phyloP scores from a whole-genome alignment of 2,113 vertebrate species.

The Donacobius atricapilla region DNA sequence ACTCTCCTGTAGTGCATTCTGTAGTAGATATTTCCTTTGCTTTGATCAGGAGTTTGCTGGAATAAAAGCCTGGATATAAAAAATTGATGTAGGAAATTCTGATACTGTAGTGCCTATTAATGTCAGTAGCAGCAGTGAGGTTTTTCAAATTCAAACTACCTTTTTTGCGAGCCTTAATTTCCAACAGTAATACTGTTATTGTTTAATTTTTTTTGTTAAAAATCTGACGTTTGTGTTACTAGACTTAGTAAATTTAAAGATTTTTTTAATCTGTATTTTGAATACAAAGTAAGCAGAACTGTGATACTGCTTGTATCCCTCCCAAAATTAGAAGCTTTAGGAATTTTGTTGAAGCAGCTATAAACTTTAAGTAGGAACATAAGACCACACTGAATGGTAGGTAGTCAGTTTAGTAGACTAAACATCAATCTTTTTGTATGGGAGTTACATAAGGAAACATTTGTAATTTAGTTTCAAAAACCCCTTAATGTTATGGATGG shows the following conservation, averaged over 20 bases:
- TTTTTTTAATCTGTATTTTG: not conserved
- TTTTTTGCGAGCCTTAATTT: not conserved
- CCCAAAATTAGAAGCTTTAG: not conserved
- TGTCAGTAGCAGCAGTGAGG: not conserved
- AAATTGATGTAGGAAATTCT: not conserved
- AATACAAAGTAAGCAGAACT: not conserved
- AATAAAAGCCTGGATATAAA: not conserved
- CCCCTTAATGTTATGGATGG: not conserved
- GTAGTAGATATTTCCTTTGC: not conserved
- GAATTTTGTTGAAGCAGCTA: not conserved
- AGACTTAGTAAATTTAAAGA: not conserved
- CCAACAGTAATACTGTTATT: not conserved
- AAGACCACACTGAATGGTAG: not conserved
- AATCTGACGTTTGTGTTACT: accelerated
- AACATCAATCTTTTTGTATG: not conserved
- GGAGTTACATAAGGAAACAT: not conserved
- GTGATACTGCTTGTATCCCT: not conserved
- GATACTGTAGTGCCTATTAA: not conserved
- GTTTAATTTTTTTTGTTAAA: not conserved
- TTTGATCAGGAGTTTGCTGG: not conserved
- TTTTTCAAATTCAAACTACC: not conserved
- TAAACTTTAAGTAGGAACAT: not conserved
- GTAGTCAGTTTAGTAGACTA: not conserved
- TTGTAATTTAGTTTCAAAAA: not conserved
- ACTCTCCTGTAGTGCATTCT: not conserved